Base-by-base conservation (phyloP, 2,113 vertebrate species). In the Tragulus kanchil region DNA sequence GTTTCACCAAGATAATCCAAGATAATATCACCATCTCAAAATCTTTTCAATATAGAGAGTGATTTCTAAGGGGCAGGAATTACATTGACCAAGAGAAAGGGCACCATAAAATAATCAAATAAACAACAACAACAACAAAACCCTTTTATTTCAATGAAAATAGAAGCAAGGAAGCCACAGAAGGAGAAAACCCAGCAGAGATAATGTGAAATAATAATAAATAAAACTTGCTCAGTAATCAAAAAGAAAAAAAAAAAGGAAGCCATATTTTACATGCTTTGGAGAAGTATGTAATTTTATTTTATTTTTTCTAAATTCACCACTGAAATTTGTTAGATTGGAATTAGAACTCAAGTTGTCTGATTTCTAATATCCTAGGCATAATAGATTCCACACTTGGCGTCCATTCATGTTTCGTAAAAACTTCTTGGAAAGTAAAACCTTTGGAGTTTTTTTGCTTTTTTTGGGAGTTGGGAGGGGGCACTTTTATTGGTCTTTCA, bases 21-120 rank as follows among this genome's bases (percentile, higher is more conserved):
- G 31, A 77, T 59, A 79, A 85, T 28, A 31, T 90, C 45, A 23
- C 62, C 81, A 90, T 65, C 48, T 86, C 87, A 50, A 69, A 12
- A 65, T 45, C 8, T 86, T 78, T 65, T 42, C 52, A 8, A 36
- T 36, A 81, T 58, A 58, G 6, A 58, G 28, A 79, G 64, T 42
- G 8, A 31, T 58, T 96, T 54, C 61, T 56, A 23, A 73, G 48
- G 79, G 67, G 81, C 9, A 79, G 36, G 17, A 58, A 59, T 90
- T 93, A 19, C 58, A 19, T 94, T 82, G 56, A 42, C 64, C 48
- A 93, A 48, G 65, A 81, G 48, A 90, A 73, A 94, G 52, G 25
- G 10, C 5, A 77, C 3, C 19, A 65, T 58, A 73, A 71, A 81
- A 56, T 1, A 85, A 79, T 83, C 0, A 26, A 58, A 25, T 25